These are phyloP conservation scores for Drosophila lowei DNA, from an alignment of 1,140 invertebrate species.

Conservation along the genomic window DNA sequence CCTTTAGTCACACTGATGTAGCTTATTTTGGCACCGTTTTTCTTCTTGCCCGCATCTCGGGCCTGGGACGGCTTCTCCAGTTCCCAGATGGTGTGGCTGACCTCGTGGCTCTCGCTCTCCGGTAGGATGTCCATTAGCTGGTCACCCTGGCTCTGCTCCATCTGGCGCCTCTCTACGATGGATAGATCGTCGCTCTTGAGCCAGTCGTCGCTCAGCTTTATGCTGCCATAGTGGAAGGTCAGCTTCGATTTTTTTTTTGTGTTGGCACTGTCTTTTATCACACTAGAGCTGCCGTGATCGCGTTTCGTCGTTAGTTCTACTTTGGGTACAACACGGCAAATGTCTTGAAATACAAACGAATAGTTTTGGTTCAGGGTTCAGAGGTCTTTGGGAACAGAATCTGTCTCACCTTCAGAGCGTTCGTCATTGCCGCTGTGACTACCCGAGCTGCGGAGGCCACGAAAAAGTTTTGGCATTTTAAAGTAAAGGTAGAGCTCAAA, in stretches of 20 bases:
- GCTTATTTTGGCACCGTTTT: constrained; percentile 9
- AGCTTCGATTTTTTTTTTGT: constrained; percentile 5
- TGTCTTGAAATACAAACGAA: constrained; percentile 1
- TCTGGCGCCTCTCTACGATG: constrained; percentile 52
- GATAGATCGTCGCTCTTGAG: constrained; percentile 48
- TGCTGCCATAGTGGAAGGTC: constrained; percentile 39
- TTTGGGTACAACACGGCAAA: constrained; percentile 25
- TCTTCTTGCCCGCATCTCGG: background rate
- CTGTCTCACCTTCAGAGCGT: constrained; percentile 44
- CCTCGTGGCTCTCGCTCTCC: constrained; percentile 1
- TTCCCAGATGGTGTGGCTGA: constrained; percentile 66
- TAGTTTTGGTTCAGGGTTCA: too few relatives aligned
- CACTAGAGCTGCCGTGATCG: background rate
- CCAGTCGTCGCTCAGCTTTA: constrained; percentile 44
- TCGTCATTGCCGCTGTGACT: background rate
- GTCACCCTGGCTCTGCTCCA: constrained; percentile 35
- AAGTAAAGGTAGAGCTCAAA: background rate
- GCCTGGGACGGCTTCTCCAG: constrained; percentile 36
- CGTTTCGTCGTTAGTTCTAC: constrained; percentile 11
- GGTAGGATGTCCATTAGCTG: constrained; percentile 45
- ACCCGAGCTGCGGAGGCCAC: constrained; percentile 12
- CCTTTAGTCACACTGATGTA: constrained; percentile 39
- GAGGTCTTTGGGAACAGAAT: too few relatives aligned
- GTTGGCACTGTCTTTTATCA: background rate
- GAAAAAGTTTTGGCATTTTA: constrained; percentile 45